Evolutionary conservation across 2,888 invertebrate genomes (phyloP).

Genomic region (Sesia apiformis): DNA sequence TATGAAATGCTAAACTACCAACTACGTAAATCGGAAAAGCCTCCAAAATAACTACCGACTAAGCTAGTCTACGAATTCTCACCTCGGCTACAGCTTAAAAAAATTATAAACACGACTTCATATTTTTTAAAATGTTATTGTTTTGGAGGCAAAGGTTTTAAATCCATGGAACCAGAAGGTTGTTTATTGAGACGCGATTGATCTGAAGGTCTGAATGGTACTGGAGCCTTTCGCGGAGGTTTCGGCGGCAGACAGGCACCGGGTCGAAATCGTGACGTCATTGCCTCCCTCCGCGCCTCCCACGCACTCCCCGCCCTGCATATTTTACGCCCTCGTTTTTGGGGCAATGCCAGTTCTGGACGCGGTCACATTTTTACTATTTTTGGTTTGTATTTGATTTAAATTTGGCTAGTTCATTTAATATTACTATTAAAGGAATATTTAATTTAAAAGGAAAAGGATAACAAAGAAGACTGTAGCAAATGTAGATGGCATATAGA

Average conservation of each 20-base stretch:
- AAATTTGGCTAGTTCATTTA: background rate
- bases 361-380: slow-evolving; percentile 24
- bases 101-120: background rate
- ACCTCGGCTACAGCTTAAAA: background rate
- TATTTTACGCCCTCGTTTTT: slow-evolving; percentile 55
- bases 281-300: slow-evolving; percentile 23
- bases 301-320: slow-evolving; percentile 34
- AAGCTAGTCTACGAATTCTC: background rate
- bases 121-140: background rate
- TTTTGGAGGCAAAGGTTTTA: slow-evolving; percentile 5
- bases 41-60: background rate
- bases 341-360: slow-evolving; percentile 33
- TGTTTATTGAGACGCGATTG: slow-evolving; percentile 31
- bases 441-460: no score
- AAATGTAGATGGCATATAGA: background rate
- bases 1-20: background rate
- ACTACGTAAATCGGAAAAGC: background rate
- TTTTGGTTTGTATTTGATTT: slow-evolving; percentile 3
- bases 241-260: slow-evolving; percentile 46
- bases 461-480: background rate
- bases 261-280: slow-evolving; percentile 61
- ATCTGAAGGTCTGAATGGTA: slow-evolving; percentile 41
- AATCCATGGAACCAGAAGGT: slow-evolving; percentile 18
- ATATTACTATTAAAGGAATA: background rate
- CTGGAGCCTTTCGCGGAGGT: slow-evolving; percentile 23